phyloP scores from a whole-genome alignment of 2,888 invertebrate genomes.

The Andrena dorsata region DNA sequence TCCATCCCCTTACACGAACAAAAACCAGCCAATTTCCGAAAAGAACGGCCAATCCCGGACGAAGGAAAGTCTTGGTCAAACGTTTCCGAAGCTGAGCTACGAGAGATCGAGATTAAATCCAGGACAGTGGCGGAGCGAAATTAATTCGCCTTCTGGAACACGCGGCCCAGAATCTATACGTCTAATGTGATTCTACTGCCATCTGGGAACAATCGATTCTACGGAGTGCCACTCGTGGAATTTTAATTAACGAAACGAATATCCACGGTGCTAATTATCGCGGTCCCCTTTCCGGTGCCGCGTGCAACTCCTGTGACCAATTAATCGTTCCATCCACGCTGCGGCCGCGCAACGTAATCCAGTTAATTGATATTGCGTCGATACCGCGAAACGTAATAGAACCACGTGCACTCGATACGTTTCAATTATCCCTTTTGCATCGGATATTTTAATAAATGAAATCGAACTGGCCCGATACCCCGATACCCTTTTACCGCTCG shows the following conservation, averaged over 20 bases:
- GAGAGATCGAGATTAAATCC: slow-evolving; percentile 42
- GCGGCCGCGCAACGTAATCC: slow-evolving; percentile 2
- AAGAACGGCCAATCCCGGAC: slow-evolving; percentile 34
- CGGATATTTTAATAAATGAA: slow-evolving; percentile 14
- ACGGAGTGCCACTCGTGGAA: slow-evolving; percentile 29
- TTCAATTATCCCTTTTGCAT: not conserved
- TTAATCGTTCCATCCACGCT: slow-evolving; percentile 54
- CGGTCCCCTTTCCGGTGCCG: slow-evolving; percentile 30
- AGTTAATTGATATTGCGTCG: slow-evolving; percentile 29
- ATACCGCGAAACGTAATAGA: slow-evolving; percentile 14
- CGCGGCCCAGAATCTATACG: not conserved
- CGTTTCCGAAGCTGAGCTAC: slow-evolving; percentile 33
- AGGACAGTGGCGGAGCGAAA: slow-evolving; percentile 18
- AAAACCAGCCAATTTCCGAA: slow-evolving; percentile 48
- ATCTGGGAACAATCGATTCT: slow-evolving; percentile 39
- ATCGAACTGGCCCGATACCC: not conserved
- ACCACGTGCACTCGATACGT: slow-evolving; percentile 1
- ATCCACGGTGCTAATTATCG: slow-evolving; percentile 55
- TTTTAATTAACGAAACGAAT: slow-evolving; percentile 65
- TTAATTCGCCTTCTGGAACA: slow-evolving; percentile 19
- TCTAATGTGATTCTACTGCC: slow-evolving; percentile 16
- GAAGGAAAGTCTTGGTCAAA: slow-evolving; percentile 31
- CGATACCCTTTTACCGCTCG: not conserved
- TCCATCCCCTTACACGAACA: slow-evolving; percentile 2
- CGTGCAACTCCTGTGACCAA: slow-evolving; percentile 31